A percentile compares a stretch with the other conserved stretches of the same genome.
phyloP scores from a whole-genome alignment of 2,113 vertebrate species.

The Carollia perspicillata region DNA sequence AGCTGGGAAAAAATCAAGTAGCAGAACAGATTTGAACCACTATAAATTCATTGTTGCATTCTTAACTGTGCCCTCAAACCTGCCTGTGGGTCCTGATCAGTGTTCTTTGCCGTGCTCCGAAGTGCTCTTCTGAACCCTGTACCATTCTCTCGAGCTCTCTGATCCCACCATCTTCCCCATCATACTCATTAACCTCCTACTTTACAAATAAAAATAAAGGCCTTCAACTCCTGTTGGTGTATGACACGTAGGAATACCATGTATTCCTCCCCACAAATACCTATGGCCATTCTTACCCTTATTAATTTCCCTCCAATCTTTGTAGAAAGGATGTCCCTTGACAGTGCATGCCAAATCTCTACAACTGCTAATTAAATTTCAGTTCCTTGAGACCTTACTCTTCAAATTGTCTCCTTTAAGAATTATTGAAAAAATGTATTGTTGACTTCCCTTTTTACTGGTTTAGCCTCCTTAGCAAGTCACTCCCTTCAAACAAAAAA shows the following conservation, averaged over 20 bases:
- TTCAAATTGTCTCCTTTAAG: constrained; percentile 19
- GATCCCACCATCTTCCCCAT: neutral
- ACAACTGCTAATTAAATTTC: neutral
- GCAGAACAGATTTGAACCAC: neutral
- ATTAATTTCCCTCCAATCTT: neutral
- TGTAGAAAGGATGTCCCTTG: neutral
- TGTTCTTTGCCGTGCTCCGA: neutral
- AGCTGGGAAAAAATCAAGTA: neutral
- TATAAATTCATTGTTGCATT: neutral
- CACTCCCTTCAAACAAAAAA: constrained; percentile 3
- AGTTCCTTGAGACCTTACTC: neutral
- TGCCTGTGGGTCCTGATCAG: neutral
- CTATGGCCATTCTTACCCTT: neutral
- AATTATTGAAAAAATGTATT: neutral
- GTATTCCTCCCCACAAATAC: neutral
- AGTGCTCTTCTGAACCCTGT: neutral
- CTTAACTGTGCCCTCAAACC: neutral
- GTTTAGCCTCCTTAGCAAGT: neutral
- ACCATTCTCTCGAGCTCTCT: constrained; percentile 22
- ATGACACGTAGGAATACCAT: neutral
- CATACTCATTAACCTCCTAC: neutral
- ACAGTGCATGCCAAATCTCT: neutral
- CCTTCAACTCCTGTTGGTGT: neutral
- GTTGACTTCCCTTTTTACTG: neutral
- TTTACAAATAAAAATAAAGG: constrained; percentile 42